A percentile compares a stretch with the other conserved stretches of the same genome.
Conservation (phyloP, 2,797 vertebrate species). For the Kryptolebias ocellatus region DNA sequence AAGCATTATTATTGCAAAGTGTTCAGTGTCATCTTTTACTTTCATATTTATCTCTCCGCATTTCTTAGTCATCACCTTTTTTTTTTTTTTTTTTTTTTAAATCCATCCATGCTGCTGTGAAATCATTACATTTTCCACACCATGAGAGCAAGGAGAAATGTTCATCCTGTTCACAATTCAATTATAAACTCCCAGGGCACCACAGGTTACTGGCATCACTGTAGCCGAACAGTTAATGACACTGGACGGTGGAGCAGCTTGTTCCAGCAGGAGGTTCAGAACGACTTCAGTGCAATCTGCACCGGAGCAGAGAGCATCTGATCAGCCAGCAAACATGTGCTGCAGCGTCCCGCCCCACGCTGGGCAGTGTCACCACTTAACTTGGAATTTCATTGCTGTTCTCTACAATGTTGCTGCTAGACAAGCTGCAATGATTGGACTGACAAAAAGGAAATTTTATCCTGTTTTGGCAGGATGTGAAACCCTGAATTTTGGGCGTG, state of each 20-base stretch:
- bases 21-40: neutral
- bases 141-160: neutral
- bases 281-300: conserved; percentile 1
- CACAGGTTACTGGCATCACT: neutral
- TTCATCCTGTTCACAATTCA: neutral
- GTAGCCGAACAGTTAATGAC: neutral
- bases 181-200: neutral
- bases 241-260: conserved; percentile 1
- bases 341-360: neutral
- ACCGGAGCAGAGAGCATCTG: neutral
- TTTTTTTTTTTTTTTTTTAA: neutral
- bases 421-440: neutral
- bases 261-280: conserved; percentile 5
- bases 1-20: too few relatives aligned
- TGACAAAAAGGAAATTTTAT: neutral
- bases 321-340: neutral
- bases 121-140: neutral
- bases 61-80: neutral
- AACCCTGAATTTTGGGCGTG: too few relatives aligned
- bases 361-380: neutral
- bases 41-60: neutral
- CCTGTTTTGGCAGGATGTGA: too few relatives aligned
- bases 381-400: neutral
- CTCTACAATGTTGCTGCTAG: neutral
- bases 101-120: neutral